These are phyloP conservation scores for Columba janthina DNA, from an alignment of 2,113 vertebrate species.

Conservation along the genomic window DNA sequence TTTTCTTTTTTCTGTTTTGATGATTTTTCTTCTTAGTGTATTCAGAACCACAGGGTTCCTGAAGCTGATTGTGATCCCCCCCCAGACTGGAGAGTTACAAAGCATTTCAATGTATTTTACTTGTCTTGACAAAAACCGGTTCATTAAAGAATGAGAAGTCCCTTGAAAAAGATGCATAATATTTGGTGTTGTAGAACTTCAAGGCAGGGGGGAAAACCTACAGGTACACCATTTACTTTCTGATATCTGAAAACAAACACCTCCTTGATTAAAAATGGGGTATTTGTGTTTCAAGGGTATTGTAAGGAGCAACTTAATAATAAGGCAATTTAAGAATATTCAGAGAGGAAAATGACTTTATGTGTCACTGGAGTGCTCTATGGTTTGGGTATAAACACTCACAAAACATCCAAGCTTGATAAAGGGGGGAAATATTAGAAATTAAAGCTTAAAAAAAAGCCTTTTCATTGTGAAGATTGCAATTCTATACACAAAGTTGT, in stretches of 20 bases:
- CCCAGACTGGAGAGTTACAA: background rate
- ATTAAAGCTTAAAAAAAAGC: background rate
- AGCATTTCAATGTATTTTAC: background rate
- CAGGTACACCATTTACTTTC: background rate
- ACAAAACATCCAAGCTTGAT: background rate
- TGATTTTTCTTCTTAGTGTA: background rate
- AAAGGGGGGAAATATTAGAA: background rate
- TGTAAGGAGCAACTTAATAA: background rate
- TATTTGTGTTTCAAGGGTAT: background rate
- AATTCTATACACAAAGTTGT: background rate
- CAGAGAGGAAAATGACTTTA: background rate
- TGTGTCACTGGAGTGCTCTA: background rate
- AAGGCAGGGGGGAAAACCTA: background rate
- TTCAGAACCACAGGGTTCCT: background rate
- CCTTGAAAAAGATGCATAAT: background rate
- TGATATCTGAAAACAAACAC: background rate
- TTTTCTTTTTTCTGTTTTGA: background rate
- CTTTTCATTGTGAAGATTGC: background rate
- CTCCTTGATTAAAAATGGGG: background rate
- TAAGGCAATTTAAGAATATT: background rate
- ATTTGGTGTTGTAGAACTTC: fast-evolving
- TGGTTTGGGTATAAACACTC: background rate
- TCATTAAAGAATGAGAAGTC: background rate
- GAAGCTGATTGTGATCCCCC: background rate
- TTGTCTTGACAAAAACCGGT: background rate